Conservation (phyloP, 2,888 invertebrate genomes). For the Psococerastis gibbosa region DNA sequence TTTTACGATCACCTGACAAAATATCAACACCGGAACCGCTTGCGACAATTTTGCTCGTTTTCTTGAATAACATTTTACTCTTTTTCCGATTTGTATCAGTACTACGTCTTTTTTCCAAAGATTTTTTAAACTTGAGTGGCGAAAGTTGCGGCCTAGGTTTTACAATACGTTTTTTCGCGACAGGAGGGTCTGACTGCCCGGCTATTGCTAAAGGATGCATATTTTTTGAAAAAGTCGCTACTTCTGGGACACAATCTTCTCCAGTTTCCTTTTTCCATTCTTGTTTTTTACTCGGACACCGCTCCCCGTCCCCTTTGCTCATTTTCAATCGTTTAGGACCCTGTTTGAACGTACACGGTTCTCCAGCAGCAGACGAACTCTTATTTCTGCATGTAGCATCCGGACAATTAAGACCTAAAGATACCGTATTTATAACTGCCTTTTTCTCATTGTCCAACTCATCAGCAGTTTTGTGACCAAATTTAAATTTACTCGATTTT, state of each 20-base stretch:
- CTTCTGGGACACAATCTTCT: background rate
- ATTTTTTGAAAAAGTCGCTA: background rate
- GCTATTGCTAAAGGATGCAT: background rate
- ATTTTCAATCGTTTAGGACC: slow-evolving; percentile 6
- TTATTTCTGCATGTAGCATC: background rate
- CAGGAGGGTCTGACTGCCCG: background rate
- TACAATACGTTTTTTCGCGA: background rate
- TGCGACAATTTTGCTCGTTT: background rate
- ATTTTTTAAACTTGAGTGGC: slow-evolving; percentile 7
- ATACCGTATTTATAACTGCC: background rate
- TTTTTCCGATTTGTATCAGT: slow-evolving; percentile 1
- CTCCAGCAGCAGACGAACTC: background rate
- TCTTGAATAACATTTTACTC: slow-evolving; percentile 2
- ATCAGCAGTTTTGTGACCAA: background rate
- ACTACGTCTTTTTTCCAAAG: slow-evolving; percentile 2
- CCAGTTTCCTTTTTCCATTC: slow-evolving; percentile 1
- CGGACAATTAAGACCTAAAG: background rate
- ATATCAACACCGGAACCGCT: too few relatives aligned
- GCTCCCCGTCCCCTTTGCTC: background rate
- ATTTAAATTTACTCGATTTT: slow-evolving; percentile 3
- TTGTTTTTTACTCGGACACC: background rate
- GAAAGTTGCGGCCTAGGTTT: background rate
- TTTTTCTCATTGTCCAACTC: background rate
- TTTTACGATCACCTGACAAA: background rate
- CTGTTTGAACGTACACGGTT: slow-evolving; percentile 3